These are phyloP conservation scores for Syrphus vitripennis DNA, from an alignment of 2,888 invertebrate species.

Conservation along the genomic window DNA sequence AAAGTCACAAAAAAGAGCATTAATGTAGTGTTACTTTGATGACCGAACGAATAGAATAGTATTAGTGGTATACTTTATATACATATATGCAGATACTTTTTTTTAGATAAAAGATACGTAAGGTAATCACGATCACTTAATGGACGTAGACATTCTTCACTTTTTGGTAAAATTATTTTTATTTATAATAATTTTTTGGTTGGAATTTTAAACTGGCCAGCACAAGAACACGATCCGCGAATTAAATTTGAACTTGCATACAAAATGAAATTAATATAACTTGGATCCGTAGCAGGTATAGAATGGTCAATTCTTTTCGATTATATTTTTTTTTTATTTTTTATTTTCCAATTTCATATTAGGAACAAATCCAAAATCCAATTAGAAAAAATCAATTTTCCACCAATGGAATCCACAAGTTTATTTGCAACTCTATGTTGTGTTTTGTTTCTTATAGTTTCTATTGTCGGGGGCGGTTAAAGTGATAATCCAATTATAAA, in stretches of 20 bases:
- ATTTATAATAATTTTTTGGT: background rate
- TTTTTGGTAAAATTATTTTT: background rate
- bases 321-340: background rate
- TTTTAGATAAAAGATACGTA: slow-evolving; percentile 34
- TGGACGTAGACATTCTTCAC: slow-evolving; percentile 11
- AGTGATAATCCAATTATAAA: slow-evolving; percentile 57
- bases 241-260: background rate
- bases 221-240: slow-evolving; percentile 8
- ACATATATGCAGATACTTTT: background rate
- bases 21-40: slow-evolving; percentile 9
- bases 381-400: slow-evolving; percentile 57
- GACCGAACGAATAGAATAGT: slow-evolving; percentile 5
- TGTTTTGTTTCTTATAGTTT: slow-evolving; percentile 19
- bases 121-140: slow-evolving; percentile 51
- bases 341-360: slow-evolving; percentile 43
- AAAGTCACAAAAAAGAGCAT: slow-evolving; percentile 27
- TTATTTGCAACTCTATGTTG: slow-evolving; percentile 38
- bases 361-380: slow-evolving; percentile 51
- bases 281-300: background rate
- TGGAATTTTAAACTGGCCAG: background rate
- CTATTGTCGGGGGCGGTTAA: slow-evolving; percentile 27
- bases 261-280: slow-evolving; percentile 1
- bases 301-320: slow-evolving; percentile 14
- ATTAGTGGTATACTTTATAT: background rate
- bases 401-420: slow-evolving; percentile 64